Conservation (phyloP, 2,113 vertebrate species). For the Ursus arctos region DNA sequence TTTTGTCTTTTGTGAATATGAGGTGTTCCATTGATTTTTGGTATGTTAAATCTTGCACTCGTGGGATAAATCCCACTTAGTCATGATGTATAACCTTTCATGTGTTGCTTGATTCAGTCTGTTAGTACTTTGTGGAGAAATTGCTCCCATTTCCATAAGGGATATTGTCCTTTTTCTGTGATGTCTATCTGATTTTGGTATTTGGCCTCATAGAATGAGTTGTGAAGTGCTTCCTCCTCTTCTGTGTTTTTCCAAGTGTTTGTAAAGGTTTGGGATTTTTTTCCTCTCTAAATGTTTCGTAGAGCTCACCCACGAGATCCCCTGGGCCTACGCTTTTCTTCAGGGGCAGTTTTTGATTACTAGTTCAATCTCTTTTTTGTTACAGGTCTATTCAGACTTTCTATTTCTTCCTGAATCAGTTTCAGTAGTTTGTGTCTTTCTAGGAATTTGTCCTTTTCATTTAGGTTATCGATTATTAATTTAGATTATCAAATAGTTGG, state of each 20-base stretch:
- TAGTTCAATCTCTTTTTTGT: background rate
- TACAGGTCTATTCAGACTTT: background rate
- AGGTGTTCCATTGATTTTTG: background rate
- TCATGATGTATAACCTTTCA: background rate
- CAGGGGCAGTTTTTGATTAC: background rate
- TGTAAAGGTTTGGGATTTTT: background rate
- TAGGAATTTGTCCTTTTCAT: background rate
- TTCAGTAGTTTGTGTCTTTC: conserved; percentile 15
- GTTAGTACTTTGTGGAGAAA: conserved; percentile 2
- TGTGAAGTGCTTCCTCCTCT: background rate
- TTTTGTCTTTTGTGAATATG: background rate
- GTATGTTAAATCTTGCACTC: background rate
- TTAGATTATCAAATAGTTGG: background rate
- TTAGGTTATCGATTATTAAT: background rate
- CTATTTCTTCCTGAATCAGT: background rate
- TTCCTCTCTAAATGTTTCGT: background rate
- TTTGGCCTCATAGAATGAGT: background rate
- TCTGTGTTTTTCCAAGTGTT: background rate
- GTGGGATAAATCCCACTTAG: background rate
- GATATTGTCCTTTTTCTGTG: background rate
- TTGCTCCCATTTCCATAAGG: background rate
- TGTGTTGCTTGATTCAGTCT: background rate
- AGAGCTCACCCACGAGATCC: background rate
- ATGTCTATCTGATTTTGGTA: background rate
- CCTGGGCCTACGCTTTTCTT: background rate